Evolutionary conservation across 2,888 invertebrate genomes (phyloP).

Genomic region (Hyalella azteca): DNA sequence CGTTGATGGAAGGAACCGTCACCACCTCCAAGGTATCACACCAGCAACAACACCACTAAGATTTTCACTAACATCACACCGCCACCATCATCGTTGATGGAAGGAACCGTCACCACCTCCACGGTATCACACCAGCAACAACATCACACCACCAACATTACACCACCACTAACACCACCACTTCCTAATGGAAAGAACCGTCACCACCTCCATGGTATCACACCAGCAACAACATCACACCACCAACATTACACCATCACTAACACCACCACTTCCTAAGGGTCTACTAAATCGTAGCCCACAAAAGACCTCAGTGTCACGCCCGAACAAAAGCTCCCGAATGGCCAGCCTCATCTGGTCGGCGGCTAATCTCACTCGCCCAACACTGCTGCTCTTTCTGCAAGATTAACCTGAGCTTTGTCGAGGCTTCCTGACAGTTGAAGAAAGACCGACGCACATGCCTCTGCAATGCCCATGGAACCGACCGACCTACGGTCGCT

Average conservation of each 20-base stretch:
- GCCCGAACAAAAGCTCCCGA: constrained; percentile 1
- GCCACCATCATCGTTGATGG: too few species aligned
- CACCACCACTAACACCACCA: too few species aligned
- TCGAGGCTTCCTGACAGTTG: constrained; percentile 13
- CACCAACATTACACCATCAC: not conserved
- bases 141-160: too few species aligned
- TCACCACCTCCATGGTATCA: too few species aligned
- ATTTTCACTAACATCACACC: too few species aligned
- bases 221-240: not conserved
- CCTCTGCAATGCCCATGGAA: not conserved
- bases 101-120: too few species aligned
- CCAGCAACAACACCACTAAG: too few species aligned
- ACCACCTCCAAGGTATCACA: too few species aligned
- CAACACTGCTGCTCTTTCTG: constrained; percentile 19
- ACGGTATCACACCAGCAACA: too few species aligned
- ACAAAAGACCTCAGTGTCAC: constrained; percentile 23
- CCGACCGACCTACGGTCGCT: not conserved
- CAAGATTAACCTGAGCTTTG: constrained; percentile 22
- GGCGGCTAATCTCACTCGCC: constrained; percentile 21
- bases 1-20: too few species aligned
- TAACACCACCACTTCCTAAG: not conserved
- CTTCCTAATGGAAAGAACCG: too few species aligned
- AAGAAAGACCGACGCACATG: constrained; percentile 23
- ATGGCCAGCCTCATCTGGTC: constrained; percentile 22
- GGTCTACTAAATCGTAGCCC: not conserved